phyloP scores from a whole-genome alignment of 2,797 vertebrate species.

The Cyclura pinguis region DNA sequence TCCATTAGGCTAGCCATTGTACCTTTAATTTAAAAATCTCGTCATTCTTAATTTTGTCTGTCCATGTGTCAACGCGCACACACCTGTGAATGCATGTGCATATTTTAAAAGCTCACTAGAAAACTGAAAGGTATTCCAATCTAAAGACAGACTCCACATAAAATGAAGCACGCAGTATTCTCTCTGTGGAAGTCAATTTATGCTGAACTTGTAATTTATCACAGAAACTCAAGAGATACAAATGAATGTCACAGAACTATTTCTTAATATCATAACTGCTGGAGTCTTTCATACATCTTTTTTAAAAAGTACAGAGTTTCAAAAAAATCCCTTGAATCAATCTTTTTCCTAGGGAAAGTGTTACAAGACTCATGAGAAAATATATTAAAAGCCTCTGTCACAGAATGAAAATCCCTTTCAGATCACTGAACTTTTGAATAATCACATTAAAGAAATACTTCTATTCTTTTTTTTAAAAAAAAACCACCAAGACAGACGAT shows the following conservation, averaged over 20 bases:
- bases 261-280: slow-evolving; percentile 29
- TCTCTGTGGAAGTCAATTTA: slow-evolving; percentile 28
- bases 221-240: slow-evolving; percentile 37
- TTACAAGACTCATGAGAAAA: slow-evolving; percentile 38
- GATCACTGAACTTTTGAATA: slow-evolving; percentile 26
- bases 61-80: background rate
- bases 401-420: slow-evolving; percentile 30
- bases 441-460: slow-evolving; percentile 32
- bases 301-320: background rate
- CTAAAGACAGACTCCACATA: slow-evolving; percentile 67
- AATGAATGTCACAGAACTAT: slow-evolving; percentile 38
- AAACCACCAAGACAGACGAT: background rate
- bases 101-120: slow-evolving; percentile 49
- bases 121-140: slow-evolving; percentile 61
- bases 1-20: background rate
- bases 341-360: slow-evolving; percentile 21
- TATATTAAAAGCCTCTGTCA: slow-evolving; percentile 38
- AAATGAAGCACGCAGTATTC: slow-evolving; percentile 62
- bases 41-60: background rate
- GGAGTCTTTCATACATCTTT: slow-evolving; percentile 6
- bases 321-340: slow-evolving; percentile 4
- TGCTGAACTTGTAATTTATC: slow-evolving; percentile 34
- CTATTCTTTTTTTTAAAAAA: background rate
- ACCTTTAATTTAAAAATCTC: background rate
- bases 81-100: background rate